A percentile compares a stretch with the other conserved stretches of the same genome.
Evolutionary conservation across 2,797 vertebrate species (phyloP).

Genomic region (Falco naumanni): DNA sequence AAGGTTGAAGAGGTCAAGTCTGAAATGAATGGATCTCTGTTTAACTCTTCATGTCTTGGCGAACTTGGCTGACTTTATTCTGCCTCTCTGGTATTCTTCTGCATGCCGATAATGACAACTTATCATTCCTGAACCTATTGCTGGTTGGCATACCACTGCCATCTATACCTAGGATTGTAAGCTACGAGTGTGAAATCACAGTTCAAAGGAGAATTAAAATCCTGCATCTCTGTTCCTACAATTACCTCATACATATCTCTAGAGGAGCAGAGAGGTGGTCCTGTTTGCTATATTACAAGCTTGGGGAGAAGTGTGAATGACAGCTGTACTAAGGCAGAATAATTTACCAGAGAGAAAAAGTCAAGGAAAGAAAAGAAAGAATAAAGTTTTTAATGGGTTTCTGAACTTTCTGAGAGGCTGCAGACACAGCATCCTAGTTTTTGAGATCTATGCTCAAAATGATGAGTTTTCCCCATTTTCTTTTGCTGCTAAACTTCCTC

Average conservation of each 20-base stretch:
- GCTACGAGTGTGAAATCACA: neutral
- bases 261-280: neutral
- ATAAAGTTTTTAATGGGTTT: slow-evolving; percentile 31
- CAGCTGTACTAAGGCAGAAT: neutral
- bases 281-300: neutral
- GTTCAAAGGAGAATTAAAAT: neutral
- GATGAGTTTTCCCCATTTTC: slow-evolving; percentile 16
- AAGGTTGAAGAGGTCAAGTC: neutral
- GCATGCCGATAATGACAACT: fast-evolving
- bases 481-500: slow-evolving; percentile 52
- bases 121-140: neutral
- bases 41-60: neutral
- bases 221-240: neutral
- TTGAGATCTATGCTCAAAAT: neutral
- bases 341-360: neutral
- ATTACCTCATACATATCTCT: neutral
- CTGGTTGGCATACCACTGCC: neutral
- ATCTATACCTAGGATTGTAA: neutral
- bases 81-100: neutral
- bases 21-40: neutral
- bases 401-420: slow-evolving; percentile 25
- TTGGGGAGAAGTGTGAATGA: neutral
- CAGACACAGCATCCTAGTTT: slow-evolving; percentile 48
- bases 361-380: neutral
- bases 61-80: neutral